Evolutionary conservation across 2,113 vertebrate genomes (phyloP), one percentile per base, ranked within the genome.

Genomic region (Empidonax traillii): DNA sequence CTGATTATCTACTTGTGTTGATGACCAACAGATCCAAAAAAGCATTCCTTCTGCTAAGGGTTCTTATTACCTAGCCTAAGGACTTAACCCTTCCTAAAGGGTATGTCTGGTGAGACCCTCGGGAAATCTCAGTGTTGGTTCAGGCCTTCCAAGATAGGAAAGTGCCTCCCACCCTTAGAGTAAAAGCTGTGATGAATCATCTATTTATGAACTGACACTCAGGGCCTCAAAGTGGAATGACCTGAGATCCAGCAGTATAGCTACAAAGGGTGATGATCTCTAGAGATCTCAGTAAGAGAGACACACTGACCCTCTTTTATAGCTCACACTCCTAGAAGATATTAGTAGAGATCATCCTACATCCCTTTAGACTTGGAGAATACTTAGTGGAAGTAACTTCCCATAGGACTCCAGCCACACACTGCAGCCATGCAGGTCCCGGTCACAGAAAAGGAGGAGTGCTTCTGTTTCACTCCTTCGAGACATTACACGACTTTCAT

Each of bases 11-110:
- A 31, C 8, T 12, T 35, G 14, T 6, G 4, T 14, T 41, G 7
- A 52, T 56, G 28, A 67, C 8, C 61, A 55, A 9, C 7, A 77
- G 9, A 8, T 43, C 30, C 23, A 76, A 52, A 30, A 76, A 65
- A 9, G 0, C 4, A 3, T 61, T 16, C 23, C 7, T 3, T 41
- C 25, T 37, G 10, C 2, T 28, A 49, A 35, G 35, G 7, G 44
- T 51, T 31, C 58, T 21, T 46, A 44, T 23, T n/a, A 41, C 13
- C n/a, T 58, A 30, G 14, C 10, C 9, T 78, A 43, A 63, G 17
- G 30, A 24, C 3, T 68, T 31, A 47, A 35, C 47, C 22, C 7
- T 82, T 77, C 14, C 27, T 52, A 30, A 73, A 53, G 3, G 2
- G 14, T 12, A 28, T 4, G 6, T 80, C 28, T 4, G 6, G 10